Evolutionary conservation across 2,888 invertebrate genomes (phyloP), one percentile per base, ranked within the genome.

Genomic region (Latrodectus hesperus): DNA sequence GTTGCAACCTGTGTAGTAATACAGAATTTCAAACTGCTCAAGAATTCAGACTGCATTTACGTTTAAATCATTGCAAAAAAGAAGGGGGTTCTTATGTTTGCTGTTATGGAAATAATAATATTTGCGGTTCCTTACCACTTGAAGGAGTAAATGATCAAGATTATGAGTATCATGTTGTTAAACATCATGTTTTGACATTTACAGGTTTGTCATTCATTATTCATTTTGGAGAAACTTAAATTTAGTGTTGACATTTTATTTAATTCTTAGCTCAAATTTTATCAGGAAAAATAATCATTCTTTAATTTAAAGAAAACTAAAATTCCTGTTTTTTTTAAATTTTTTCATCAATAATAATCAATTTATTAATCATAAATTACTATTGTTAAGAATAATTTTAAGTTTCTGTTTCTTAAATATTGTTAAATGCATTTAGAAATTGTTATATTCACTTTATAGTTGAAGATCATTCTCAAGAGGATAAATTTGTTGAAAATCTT

Each of bases 131-230:
- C 84, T 93, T 97, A 90, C 97, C 97, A n/a, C 94, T 97, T 91
- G 97, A 97, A 92, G 97, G 97, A 90, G 96, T 97, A 88, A 95
- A 95, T 89, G 96, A 96, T 92, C 94, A 95, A 85, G 97, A 98
- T 91, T 98, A 97, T 92, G 95, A 96, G 93, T 95, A 95, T 90
- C 97, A 98, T 92, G 95, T 97, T 78, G 93, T 95, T 88, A 95
- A 95, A 91, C 94, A 94, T 91, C 94, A 94, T 91, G 92, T 93
- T 14, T 90, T 91, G 72, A 80, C 84, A 55, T 84, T 84, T 76
- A 82, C 88, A 65, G 83, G 88, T 86, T 65, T 12, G 67, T 75
- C 11, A 67, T 60, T 75, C 11, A 67, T 60, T 60, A 60, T 16
- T 60, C 5, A 16, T 16, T 60, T 6, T 60, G n/a, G 11, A 16